These are phyloP conservation scores for Symphodus melops DNA, from an alignment of 2,113 vertebrate genomes.

Conservation along the genomic window DNA sequence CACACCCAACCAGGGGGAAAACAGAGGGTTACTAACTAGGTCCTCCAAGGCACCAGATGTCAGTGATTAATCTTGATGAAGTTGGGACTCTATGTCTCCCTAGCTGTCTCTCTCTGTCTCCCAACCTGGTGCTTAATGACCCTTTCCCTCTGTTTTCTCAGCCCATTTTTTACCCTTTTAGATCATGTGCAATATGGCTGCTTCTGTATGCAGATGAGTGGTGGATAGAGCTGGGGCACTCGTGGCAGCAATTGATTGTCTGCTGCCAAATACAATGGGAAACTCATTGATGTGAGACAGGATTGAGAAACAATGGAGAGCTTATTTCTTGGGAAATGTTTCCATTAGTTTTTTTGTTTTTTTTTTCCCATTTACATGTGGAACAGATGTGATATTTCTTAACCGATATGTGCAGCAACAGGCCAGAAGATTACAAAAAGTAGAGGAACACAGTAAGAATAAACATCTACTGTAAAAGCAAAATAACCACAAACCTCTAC, in stretches of 20 bases:
- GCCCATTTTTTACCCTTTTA: constrained; percentile 70
- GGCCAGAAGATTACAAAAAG: neutral
- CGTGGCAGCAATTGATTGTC: constrained; percentile 2
- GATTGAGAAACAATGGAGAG: constrained; percentile 19
- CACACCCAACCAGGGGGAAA: constrained; percentile 70
- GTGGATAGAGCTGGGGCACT: constrained; percentile 7
- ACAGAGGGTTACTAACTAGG: constrained; percentile 81
- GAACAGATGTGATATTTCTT: constrained; percentile 25
- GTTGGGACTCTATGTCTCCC: constrained; percentile 74
- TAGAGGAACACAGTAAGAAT: neutral
- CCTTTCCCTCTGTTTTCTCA: constrained; percentile 75
- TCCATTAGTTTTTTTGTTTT: neutral
- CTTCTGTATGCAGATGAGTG: constrained; percentile 61
- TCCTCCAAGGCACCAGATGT: constrained; percentile 81
- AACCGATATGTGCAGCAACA: neutral
- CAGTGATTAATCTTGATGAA: constrained; percentile 83
- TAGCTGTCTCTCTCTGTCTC: constrained; percentile 69
- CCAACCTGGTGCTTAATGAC: constrained; percentile 79
- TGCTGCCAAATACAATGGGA: neutral
- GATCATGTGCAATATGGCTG: constrained; percentile 63
- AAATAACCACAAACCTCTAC: neutral
- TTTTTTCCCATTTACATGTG: neutral
- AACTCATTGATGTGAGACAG: neutral
- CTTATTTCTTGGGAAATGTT: neutral
- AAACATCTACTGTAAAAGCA: neutral